phyloP scores from a whole-genome alignment of 2,888 invertebrate genomes.

The Marronus borbonicus region DNA sequence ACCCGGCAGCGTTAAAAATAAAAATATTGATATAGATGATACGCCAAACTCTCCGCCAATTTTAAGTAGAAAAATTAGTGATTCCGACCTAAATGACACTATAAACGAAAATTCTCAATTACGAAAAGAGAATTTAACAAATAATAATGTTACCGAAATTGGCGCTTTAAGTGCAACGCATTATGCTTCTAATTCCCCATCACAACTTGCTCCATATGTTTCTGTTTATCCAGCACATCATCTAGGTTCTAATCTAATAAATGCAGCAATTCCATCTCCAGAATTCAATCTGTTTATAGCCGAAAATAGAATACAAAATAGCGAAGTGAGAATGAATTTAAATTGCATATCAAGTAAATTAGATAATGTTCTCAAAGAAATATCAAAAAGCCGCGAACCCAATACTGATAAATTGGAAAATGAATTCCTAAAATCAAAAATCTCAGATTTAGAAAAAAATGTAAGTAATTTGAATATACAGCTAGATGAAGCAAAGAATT shows the following conservation, averaged over 20 bases:
- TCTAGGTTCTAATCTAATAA: slow-evolving; percentile 26
- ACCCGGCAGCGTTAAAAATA: slow-evolving; percentile 57
- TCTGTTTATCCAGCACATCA: slow-evolving; percentile 12
- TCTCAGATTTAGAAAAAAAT: slow-evolving; percentile 66
- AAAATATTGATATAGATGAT: slow-evolving; percentile 9
- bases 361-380: slow-evolving; percentile 75
- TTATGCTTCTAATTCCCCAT: neutral
- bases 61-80: neutral
- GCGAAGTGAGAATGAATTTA: slow-evolving; percentile 78
- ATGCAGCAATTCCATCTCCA: slow-evolving; percentile 13
- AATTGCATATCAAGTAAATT: slow-evolving; percentile 78
- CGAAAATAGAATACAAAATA: slow-evolving; percentile 77
- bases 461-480: slow-evolving; percentile 47
- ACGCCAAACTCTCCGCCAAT: neutral
- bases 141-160: neutral
- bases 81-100: neutral
- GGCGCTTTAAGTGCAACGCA: neutral
- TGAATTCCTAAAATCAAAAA: slow-evolving; percentile 66
- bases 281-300: slow-evolving; percentile 73
- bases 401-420: slow-evolving; percentile 57
- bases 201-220: slow-evolving; percentile 1
- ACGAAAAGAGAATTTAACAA: slow-evolving; percentile 2
- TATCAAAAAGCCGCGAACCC: slow-evolving; percentile 58
- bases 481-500: slow-evolving; percentile 13
- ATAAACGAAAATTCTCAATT: slow-evolving; percentile 4